phyloP scores from a whole-genome alignment of 2,113 vertebrate species.

The Ictalurus furcatus region DNA sequence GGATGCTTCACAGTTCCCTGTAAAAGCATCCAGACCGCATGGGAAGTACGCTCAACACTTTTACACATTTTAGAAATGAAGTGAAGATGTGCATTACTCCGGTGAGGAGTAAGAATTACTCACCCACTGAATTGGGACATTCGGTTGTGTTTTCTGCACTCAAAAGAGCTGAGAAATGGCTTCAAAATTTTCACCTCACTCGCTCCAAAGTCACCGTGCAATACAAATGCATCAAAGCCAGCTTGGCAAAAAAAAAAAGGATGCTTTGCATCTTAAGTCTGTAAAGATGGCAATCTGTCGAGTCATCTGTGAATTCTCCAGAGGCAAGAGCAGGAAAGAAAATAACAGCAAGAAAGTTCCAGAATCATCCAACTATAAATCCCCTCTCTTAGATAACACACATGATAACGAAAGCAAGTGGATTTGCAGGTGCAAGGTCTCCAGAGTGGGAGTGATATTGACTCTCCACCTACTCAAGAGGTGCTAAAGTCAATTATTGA shows the following conservation, averaged over 20 bases:
- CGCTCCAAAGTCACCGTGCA: slow-evolving; percentile 21
- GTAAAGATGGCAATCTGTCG: slow-evolving; percentile 66
- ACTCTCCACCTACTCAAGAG: not conserved
- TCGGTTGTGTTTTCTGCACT: not conserved
- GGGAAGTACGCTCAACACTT: slow-evolving; percentile 1
- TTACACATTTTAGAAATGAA: slow-evolving; percentile 7
- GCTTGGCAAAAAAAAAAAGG: slow-evolving; percentile 25
- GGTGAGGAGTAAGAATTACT: not conserved
- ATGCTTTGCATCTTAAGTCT: slow-evolving; percentile 48
- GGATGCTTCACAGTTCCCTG: not conserved
- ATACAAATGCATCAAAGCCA: slow-evolving; percentile 61
- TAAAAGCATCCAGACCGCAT: not conserved
- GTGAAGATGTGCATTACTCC: not conserved
- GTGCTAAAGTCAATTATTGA: slow-evolving; percentile 10
- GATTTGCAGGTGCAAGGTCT: not conserved
- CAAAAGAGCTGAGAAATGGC: not conserved
- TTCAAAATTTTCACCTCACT: not conserved
- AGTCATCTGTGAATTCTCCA: slow-evolving; percentile 62
- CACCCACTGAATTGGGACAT: not conserved
- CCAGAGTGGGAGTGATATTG: not conserved
- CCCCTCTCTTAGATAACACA: slow-evolving; percentile 62
- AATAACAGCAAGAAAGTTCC: slow-evolving; percentile 65
- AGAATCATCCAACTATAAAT: slow-evolving; percentile 58
- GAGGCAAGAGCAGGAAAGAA: slow-evolving; percentile 50
- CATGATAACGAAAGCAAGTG: slow-evolving; percentile 12